Base-by-base conservation (phyloP, 1,140 invertebrate genomes). In the Latrodectus geometricus region DNA sequence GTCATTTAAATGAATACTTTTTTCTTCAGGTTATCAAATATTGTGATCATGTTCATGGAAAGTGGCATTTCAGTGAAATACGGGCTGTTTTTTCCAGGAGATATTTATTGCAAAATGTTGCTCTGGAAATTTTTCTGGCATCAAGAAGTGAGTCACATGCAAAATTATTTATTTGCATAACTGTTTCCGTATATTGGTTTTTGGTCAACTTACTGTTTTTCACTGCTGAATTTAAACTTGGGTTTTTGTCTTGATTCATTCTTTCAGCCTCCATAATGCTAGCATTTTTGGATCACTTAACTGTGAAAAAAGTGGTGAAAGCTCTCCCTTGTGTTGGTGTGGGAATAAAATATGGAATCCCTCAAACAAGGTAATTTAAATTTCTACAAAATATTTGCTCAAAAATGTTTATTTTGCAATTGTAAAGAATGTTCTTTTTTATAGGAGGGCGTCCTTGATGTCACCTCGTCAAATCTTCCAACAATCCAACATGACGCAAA, bases 11-110 rank as follows among this genome's bases (percentile, higher is more conserved):
- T 1, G 35, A 35, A 35, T 35, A 90, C 89, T 93, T 93, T 15
- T 52, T 84, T 78, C 88, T 89, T n/a, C 93, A 98, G 96, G 96
- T 98, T 49, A 91, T 99, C 85, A 97, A 97, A 90, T 99, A 99
- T 91, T 98, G 98, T 91, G 98, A 99, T 90, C 96, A 98, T 91
- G 93, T 99, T 7, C 98, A 99, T 91, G 98, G 98, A 88, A 98
- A 99, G 93, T 99, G 98, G 98, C 98, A 99, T 92, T 99, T 99
- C 92, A 97, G 96, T 80, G 98, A 99, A 92, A 97, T 99, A 74
- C 94, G 98, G 20, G 99, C 99, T 56, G 98, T 99, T 89, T 99
- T 99, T 92, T 97, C 97, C 4, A 93, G 99, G 9, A 94, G 97
- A 56, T 99, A 99, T 91, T 93, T 99, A 15, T 94, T 99, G 72